Conservation (phyloP, 1,140 invertebrate genomes). For the Amyelois transitella region DNA sequence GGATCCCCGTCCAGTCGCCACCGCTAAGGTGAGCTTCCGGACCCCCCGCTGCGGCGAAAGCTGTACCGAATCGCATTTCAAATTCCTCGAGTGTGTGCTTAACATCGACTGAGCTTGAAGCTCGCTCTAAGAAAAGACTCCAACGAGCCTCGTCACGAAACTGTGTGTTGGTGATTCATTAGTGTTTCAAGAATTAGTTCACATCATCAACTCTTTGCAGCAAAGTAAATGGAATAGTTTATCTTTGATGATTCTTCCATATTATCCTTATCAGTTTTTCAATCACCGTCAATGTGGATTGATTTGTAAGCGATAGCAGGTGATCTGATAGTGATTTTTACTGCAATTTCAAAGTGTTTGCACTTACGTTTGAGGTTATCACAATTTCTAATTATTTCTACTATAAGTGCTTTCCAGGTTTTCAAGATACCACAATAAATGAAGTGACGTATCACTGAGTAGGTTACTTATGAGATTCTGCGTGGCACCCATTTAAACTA, state of each 20-base stretch:
- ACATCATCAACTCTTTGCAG: neutral
- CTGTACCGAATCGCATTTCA: neutral
- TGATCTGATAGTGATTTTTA: neutral
- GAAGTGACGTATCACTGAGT: too few relatives aligned
- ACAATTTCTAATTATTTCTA: neutral
- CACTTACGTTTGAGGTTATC: neutral
- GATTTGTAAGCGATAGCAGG: neutral
- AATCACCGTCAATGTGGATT: neutral
- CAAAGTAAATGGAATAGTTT: neutral
- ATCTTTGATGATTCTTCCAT: neutral
- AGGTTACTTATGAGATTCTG: too few relatives aligned
- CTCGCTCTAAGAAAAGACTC: neutral
- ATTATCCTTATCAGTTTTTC: neutral
- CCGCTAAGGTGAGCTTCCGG: constrained; percentile 38
- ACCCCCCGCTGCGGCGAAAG: neutral
- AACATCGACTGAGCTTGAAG: neutral
- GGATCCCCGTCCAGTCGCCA: constrained; percentile 29
- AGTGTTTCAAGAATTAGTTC: neutral
- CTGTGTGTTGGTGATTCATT: neutral
- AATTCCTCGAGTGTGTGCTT: neutral
- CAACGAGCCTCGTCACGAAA: neutral
- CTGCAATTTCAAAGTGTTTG: neutral
- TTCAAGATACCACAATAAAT: too few relatives aligned
- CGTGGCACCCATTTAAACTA: too few relatives aligned
- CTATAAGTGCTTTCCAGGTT: too few relatives aligned